phyloP scores from a whole-genome alignment of 2,797 vertebrate genomes.

The Molossus alvarezi region DNA sequence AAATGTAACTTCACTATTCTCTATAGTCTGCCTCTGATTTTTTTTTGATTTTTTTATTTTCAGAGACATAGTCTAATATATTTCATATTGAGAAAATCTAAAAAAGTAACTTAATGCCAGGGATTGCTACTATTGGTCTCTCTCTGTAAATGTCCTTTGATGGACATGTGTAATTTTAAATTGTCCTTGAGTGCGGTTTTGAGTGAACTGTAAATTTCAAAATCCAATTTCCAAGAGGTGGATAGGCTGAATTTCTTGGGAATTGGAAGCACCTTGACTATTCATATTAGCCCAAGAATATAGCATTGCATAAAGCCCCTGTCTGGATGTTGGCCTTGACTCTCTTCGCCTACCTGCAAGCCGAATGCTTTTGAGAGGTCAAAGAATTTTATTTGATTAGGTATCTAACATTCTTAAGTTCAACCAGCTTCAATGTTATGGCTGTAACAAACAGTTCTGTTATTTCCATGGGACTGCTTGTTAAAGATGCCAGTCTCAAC shows the following conservation, averaged over 20 bases:
- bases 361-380: not conserved
- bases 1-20: not conserved
- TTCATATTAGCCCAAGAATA: not conserved
- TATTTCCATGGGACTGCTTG: not conserved
- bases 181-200: not conserved
- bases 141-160: not conserved
- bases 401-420: not conserved
- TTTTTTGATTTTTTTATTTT: constrained; percentile 19
- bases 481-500: not conserved
- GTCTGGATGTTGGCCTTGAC: not conserved
- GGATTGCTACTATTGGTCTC: not conserved
- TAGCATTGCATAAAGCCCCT: not conserved
- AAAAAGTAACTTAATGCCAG: not conserved
- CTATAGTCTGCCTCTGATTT: not conserved
- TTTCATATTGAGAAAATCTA: not conserved
- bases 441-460: not conserved
- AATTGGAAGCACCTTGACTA: not conserved
- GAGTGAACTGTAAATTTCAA: not conserved
- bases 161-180: not conserved
- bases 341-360: not conserved
- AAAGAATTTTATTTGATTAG: constrained; percentile 25
- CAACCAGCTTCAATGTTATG: not conserved
- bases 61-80: not conserved
- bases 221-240: not conserved
- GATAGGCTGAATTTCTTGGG: not conserved